Evolutionary conservation across 2,888 invertebrate genomes (phyloP), one percentile per base, ranked within the genome.

Genomic region (Biston betularia): DNA sequence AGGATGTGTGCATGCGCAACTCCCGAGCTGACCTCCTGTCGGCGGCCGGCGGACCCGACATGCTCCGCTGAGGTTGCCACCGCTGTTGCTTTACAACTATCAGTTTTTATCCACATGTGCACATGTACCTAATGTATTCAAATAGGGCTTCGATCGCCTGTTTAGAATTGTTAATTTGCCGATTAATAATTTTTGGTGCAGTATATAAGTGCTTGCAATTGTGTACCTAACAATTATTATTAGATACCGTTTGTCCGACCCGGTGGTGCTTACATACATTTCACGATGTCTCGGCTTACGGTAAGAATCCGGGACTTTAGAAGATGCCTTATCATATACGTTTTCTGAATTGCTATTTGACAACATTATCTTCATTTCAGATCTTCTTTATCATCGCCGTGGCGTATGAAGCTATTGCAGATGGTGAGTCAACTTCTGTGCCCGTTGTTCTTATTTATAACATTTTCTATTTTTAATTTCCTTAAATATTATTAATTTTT

Each of bases 81-180:
- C 56, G 38, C 56, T 42, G 50, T 33, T 38, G 35, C 58, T 40
- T 24, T 42, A 15, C 64, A 68, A 69, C 68, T 65, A 75, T 74
- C 75, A 72, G 45, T 69, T 77, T 74, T 44, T 63, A 56, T 55
- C 55, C 45, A 54, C 54, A 58, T 58, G 46, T 54, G 80, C 76
- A 75, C 61, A 77, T 75, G 70, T 74, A 83, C 78, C 75, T 90
- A 90, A 89, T 90, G 84, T 92, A 93, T 92, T 92, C 90, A 90
- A 92, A 90, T 90, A 78, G 89, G 86, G 79, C 84, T 79, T 84
- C 83, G 81, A 77, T 75, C 79, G 78, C 74, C 82, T 82, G 79
- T 83, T 75, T 91, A 91, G 88, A 83, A 92, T 91, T 92, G 90
- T 87, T 89, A 91, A 92, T 93, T 86, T 74, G 82, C 83, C 89